phyloP scores from a whole-genome alignment of 2,888 invertebrate genomes.

The Pediacus dermestoides region DNA sequence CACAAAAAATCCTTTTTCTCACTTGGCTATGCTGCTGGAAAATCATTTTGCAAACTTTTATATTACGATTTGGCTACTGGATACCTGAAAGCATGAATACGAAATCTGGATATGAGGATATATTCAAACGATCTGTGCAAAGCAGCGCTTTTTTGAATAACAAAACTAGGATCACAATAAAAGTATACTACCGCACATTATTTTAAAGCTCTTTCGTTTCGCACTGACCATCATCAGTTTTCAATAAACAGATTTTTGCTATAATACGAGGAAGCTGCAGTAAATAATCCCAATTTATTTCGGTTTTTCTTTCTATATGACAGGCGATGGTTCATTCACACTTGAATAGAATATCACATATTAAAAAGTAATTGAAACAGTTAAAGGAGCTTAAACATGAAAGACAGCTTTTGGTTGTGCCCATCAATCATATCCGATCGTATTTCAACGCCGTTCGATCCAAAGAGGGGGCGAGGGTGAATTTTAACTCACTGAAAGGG shows the following conservation, averaged over 20 bases:
- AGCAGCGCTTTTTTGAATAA: constrained; percentile 40
- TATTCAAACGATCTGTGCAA: too few species aligned
- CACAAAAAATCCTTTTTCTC: constrained; percentile 7
- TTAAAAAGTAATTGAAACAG: constrained; percentile 12
- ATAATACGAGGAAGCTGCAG: too few species aligned
- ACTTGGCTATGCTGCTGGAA: constrained; percentile 3
- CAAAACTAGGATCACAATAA: constrained; percentile 38
- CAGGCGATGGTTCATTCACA: too few species aligned
- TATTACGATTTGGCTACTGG: too few species aligned
- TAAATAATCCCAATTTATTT: too few species aligned
- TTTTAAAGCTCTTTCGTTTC: constrained; percentile 24
- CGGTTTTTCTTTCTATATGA: too few species aligned
- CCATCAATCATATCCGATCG: constrained; percentile 34
- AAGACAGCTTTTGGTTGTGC: constrained; percentile 23
- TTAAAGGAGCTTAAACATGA: constrained; percentile 12
- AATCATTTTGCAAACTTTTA: constrained; percentile 17
- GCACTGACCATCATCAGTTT: too few species aligned
- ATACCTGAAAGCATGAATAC: too few species aligned
- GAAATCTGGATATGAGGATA: too few species aligned
- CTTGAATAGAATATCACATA: too few species aligned
- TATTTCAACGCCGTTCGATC: constrained; percentile 29
- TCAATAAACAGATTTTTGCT: not conserved
- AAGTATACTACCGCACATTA: constrained; percentile 33
- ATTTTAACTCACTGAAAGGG: constrained; percentile 28
- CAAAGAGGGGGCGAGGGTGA: constrained; percentile 31